These are phyloP conservation scores for Tachuris rubrigastra DNA, from an alignment of 2,113 vertebrate species.

Conservation along the genomic window DNA sequence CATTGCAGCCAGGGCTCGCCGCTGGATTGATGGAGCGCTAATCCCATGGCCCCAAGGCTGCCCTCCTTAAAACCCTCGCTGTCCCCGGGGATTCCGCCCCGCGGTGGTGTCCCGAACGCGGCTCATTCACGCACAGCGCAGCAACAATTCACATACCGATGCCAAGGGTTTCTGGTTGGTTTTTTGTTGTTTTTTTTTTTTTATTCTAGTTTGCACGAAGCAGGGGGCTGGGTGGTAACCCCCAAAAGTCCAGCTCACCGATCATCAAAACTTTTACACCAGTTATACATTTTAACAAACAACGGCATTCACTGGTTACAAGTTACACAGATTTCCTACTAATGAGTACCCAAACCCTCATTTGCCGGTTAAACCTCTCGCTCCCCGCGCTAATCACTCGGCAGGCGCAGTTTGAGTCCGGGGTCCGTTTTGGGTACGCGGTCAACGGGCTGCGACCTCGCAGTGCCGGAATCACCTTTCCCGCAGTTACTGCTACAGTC, in stretches of 20 bases:
- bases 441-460: neutral
- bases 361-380: neutral
- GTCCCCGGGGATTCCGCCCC: no score
- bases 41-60: no score
- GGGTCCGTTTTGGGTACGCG: neutral
- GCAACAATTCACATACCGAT: neutral
- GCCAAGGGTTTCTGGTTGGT: neutral
- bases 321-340: neutral
- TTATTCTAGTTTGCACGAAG: neutral
- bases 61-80: rapidly evolving
- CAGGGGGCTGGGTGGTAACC: neutral
- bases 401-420: neutral
- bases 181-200: neutral
- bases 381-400: neutral
- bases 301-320: neutral
- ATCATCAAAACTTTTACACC: neutral
- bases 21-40: neutral
- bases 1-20: neutral
- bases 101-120: neutral
- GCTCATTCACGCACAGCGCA: neutral
- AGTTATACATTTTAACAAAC: neutral
- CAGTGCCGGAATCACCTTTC: neutral
- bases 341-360: neutral
- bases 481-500: neutral
- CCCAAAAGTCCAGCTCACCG: neutral